These are phyloP conservation scores for Aldrovandia affinis DNA, from an alignment of 2,797 vertebrate species.

Conservation along the genomic window DNA sequence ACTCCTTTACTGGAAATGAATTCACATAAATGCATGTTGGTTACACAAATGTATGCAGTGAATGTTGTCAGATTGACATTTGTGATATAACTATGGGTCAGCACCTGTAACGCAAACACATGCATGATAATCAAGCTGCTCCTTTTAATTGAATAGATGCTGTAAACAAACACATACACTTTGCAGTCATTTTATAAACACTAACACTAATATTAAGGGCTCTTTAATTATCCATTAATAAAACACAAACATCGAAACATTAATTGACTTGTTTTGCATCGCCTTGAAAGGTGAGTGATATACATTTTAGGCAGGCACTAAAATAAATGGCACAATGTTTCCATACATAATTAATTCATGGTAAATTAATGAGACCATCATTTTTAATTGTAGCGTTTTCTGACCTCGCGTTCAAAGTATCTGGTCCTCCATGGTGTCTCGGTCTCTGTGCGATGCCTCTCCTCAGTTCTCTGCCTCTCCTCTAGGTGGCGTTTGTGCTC, in stretches of 20 bases:
- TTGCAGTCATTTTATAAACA: neutral
- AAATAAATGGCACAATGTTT: neutral
- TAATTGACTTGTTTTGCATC: neutral
- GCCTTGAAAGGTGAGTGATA: neutral
- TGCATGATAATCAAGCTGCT: neutral
- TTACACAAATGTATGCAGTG: no score
- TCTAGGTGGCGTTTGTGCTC: conserved; percentile 93
- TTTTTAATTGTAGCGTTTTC: conserved; percentile 24
- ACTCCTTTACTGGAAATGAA: no score
- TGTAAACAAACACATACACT: neutral
- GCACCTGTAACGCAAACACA: neutral
- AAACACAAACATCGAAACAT: neutral
- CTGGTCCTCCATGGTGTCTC: conserved; percentile 88
- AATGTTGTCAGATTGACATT: no score
- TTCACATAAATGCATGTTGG: no score
- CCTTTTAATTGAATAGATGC: neutral
- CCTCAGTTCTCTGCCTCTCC: conserved; percentile 89
- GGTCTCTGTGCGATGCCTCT: conserved; percentile 86
- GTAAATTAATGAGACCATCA: no score
- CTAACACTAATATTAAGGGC: neutral
- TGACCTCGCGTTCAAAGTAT: conserved; percentile 90
- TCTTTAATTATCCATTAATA: neutral
- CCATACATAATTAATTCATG: neutral
- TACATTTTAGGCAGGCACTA: neutral
- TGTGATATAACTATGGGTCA: no score